Base-by-base conservation (phyloP, 2,888 invertebrate genomes). In the Lacanobia oleracea region DNA sequence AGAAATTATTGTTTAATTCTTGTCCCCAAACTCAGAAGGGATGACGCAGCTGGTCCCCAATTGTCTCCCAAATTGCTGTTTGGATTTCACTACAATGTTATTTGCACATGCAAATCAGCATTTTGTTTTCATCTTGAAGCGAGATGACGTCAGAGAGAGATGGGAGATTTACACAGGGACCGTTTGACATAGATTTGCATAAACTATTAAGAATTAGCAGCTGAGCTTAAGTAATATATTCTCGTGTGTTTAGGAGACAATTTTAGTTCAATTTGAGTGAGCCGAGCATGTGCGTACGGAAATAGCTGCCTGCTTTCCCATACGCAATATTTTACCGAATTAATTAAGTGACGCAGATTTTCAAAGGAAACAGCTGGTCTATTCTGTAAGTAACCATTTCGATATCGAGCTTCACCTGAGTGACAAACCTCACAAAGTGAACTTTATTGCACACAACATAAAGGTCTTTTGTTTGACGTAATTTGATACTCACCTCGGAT, bases 21-120 rank as follows among this genome's bases (percentile, higher is more conserved):
- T 91, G 91, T 92, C 88, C 88, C 87, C 79, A 77, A 84, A 83
- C 77, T 82, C 65, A 75, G 75, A 84, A 79, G 81, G 85, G 79
- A 73, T 61, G 79, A 87, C 93, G 87, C 95, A 95, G 93, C 95
- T 95, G 95, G 89, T 85, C 80, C 82, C 85, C 91, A 85, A 95
- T 95, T 95, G 94, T 95, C 92, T 91, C 85, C 91, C 87, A 93
- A 95, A 96, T 95, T 95, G 91, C 93, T 95, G 91, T 95, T 95
- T 95, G 91, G 92, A 93, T 94, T 94, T 92, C 94, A 91, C 94
- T 94, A 94, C 93, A 91, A 87, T 89, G 93, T 93, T 95, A 95
- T 96, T 96, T 95, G 94, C 93, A 93, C 93, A 95, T 95, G 96
- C 94, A 95, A 95, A 96, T 95, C 93, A 93, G 90, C 90, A 92